A percentile compares a stretch with the other conserved stretches of the same genome.
Evolutionary conservation across 2,113 vertebrate species (phyloP).

Genomic region (Microtus richardsoni): DNA sequence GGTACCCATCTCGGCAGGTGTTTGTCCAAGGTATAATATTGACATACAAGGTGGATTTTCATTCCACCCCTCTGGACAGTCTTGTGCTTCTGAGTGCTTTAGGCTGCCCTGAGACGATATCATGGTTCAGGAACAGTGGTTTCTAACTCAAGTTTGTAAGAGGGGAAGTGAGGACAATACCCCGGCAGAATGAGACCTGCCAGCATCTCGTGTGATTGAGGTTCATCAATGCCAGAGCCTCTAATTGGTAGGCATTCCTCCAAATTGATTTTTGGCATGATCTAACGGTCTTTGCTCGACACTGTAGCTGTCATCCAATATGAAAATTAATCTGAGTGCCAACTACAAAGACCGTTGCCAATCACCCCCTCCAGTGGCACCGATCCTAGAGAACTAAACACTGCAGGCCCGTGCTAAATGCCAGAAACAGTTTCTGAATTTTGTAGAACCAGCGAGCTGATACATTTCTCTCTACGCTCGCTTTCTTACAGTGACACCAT

Average conservation of each 20-base stretch:
- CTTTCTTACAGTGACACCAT: accelerated
- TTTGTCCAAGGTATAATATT: too few species aligned
- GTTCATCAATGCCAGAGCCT: not conserved
- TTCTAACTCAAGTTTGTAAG: not conserved
- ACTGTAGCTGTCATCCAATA: not conserved
- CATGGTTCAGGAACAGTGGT: not conserved
- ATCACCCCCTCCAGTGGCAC: not conserved
- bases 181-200: not conserved
- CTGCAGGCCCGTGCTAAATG: too few species aligned
- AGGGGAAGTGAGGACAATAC: not conserved
- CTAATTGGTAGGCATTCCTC: not conserved
- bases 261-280: not conserved
- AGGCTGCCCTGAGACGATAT: too few species aligned
- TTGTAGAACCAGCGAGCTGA: not conserved
- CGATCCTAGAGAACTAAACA: not conserved
- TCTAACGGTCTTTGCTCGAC: not conserved
- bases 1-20: not conserved
- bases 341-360: not conserved
- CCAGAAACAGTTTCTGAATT: not conserved
- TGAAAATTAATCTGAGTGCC: not conserved
- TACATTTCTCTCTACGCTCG: accelerated
- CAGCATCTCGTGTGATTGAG: not conserved
- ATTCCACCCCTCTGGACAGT: not conserved
- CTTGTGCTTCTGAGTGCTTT: not conserved
- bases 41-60: not conserved